Percentiles rank a stretch among this genome's conserved stretches.
phyloP scores from a whole-genome alignment of 2,113 vertebrate genomes.

The Regulus satrapa region DNA sequence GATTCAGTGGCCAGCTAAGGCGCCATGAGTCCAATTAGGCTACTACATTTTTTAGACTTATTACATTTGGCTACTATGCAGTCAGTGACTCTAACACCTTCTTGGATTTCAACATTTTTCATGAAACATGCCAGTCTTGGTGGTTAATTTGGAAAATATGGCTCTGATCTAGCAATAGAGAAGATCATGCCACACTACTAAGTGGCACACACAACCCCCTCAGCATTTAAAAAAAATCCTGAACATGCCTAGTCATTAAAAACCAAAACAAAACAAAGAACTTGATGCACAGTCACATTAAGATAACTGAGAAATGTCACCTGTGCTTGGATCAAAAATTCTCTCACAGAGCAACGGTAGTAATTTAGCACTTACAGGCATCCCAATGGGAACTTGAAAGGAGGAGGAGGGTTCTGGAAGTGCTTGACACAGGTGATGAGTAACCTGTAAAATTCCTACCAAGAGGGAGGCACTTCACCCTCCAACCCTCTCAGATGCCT shows the following conservation, averaged over 20 bases:
- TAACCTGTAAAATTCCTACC: background rate
- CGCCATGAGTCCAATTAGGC: background rate
- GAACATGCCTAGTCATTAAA: background rate
- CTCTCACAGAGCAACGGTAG: background rate
- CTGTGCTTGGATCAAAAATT: background rate
- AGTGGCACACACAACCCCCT: accelerated
- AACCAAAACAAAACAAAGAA: background rate
- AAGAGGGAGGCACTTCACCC: background rate
- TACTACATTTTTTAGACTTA: background rate
- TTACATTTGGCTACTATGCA: background rate
- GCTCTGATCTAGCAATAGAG: background rate
- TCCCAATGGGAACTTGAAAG: accelerated
- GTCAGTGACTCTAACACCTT: background rate
- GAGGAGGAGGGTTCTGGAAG: background rate
- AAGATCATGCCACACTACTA: background rate
- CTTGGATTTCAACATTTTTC: background rate
- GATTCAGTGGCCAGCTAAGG: background rate
- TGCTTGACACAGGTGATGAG: too few species aligned
- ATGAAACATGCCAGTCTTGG: background rate
- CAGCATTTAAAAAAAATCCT: accelerated
- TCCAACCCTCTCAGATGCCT: background rate
- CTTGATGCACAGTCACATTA: background rate
- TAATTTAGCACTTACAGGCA: background rate
- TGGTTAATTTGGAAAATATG: background rate
- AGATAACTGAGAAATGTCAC: background rate